These are phyloP conservation scores for Cremastobaeus sp. DNA, from an alignment of 2,888 invertebrate genomes.

Conservation along the genomic window DNA sequence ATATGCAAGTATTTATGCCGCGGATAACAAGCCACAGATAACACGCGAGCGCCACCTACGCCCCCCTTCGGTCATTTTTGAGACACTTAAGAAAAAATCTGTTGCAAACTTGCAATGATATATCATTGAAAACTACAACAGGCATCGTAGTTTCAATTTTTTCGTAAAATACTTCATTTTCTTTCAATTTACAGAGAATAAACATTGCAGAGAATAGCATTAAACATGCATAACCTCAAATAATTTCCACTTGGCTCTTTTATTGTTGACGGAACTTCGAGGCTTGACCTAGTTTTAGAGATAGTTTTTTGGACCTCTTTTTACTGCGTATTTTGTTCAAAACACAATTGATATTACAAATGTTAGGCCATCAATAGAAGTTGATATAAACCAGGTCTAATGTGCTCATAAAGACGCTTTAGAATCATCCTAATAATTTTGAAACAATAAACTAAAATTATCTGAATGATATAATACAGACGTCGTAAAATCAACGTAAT, in stretches of 20 bases:
- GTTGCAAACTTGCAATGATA: neutral
- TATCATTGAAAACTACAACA: too few relatives aligned
- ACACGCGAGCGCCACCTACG: conserved; percentile 38
- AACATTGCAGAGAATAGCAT: too few relatives aligned
- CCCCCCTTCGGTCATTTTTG: neutral
- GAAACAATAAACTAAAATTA: conserved; percentile 56
- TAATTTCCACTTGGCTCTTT: too few relatives aligned
- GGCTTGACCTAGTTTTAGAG: too few relatives aligned
- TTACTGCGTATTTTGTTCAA: neutral
- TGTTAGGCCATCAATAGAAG: neutral
- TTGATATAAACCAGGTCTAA: conserved; percentile 41
- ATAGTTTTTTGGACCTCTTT: neutral
- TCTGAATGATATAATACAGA: conserved; percentile 54
- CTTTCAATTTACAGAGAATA: too few relatives aligned
- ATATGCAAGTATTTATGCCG: conserved; percentile 54
- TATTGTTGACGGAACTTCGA: too few relatives aligned
- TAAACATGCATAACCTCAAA: too few relatives aligned
- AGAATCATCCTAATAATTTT: conserved; percentile 53
- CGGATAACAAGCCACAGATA: conserved; percentile 39
- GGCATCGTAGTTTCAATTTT: too few relatives aligned
- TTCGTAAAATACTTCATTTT: too few relatives aligned
- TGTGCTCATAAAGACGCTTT: conserved; percentile 43
- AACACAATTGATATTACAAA: conserved; percentile 15
- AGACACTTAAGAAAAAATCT: neutral
- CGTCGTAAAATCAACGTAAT: conserved; percentile 52